phyloP scores from a whole-genome alignment of 2,888 invertebrate genomes.

The Oscheius onirici region DNA sequence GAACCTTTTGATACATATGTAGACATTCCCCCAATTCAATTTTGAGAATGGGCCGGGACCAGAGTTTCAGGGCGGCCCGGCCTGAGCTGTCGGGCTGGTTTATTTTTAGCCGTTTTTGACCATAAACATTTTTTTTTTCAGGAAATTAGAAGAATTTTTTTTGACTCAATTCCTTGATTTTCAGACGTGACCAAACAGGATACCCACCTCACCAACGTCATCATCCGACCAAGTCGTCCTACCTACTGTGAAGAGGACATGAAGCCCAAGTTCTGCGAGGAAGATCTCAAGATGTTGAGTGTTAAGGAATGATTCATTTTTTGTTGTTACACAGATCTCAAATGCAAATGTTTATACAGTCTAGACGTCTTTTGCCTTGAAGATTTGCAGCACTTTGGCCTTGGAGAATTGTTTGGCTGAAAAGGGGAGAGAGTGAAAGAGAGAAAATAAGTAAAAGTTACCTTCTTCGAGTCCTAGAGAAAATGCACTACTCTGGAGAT shows the following conservation, averaged over 20 bases:
- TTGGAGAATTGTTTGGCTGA: slow-evolving; percentile 23
- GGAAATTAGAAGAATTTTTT: no score
- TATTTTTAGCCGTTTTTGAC: no score
- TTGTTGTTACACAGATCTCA: neutral
- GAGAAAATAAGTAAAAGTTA: slow-evolving; percentile 19
- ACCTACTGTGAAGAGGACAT: slow-evolving; percentile 16
- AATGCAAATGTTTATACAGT: neutral
- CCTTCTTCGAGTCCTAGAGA: slow-evolving; percentile 89
- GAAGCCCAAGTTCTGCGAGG: slow-evolving; percentile 30
- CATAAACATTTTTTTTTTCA: no score
- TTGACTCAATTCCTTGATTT: neutral
- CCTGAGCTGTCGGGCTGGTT: no score
- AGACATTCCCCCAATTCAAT: no score
- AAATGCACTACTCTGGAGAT: slow-evolving; percentile 91
- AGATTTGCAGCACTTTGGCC: slow-evolving; percentile 26
- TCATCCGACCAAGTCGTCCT: slow-evolving; percentile 10
- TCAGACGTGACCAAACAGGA: slow-evolving; percentile 23
- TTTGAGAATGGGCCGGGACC: no score
- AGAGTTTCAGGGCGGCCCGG: no score
- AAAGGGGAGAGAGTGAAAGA: neutral
- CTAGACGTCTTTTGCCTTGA: neutral
- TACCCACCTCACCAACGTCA: slow-evolving; percentile 9
- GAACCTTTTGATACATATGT: no score
- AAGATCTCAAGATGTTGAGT: slow-evolving; percentile 6
- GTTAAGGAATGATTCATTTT: neutral